A percentile compares a stretch with the other conserved stretches of the same genome.
These are phyloP conservation scores for Drosophila melanogaster DNA, from an alignment of 1,140 invertebrate species.

Conservation along the genomic window Release_6_plus_ISO1_MT NT_033779.5:16809001-16809500, in stretches of 20 bases:
- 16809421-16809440: not conserved
- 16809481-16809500: not conserved
- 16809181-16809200: not conserved
- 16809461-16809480: not conserved
- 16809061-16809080: constrained; percentile 77
- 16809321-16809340: constrained; percentile 53
- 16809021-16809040: constrained; percentile 67
- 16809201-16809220: not conserved
- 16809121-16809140: constrained; percentile 64
- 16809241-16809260: constrained; percentile 43
- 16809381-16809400: constrained; percentile 12
- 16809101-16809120: constrained; percentile 34
- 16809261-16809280: constrained; percentile 25
- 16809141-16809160: constrained; percentile 68
- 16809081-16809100: constrained; percentile 60
- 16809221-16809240: not conserved
- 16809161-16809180: constrained; percentile 39
- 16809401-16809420: constrained; percentile 17
- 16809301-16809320: constrained; percentile 47
- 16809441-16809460: not conserved
- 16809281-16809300: constrained; percentile 46
- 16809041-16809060: constrained; percentile 70
- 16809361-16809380: constrained; percentile 24
- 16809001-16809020: constrained; percentile 60
- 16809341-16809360: constrained; percentile 24